A percentile compares a stretch with the other conserved stretches of the same genome.
Conservation (phyloP, 2,797 vertebrate species). For the Taenioides sp. region DNA sequence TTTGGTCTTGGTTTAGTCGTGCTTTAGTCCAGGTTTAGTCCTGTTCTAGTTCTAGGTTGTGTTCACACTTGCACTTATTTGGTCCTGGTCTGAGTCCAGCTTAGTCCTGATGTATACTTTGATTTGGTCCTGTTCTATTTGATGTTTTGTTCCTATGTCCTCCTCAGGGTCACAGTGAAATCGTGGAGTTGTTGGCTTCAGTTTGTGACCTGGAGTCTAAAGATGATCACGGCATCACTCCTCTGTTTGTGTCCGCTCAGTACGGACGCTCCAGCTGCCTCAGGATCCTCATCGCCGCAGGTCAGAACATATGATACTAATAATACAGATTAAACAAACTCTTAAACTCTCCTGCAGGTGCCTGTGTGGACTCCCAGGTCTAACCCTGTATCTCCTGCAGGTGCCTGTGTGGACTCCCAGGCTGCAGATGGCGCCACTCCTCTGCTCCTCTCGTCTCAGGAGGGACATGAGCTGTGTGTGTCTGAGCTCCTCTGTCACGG, state of each 20-base stretch:
- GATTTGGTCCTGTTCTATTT: too few species aligned
- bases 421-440: constrained; percentile 90
- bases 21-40: background rate
- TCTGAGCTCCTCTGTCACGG: constrained; percentile 80
- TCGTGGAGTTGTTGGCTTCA: constrained; percentile 71
- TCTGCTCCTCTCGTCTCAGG: constrained; percentile 91
- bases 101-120: background rate
- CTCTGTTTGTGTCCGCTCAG: constrained; percentile 86
- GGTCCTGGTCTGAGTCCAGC: background rate
- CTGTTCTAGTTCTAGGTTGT: background rate
- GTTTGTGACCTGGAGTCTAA: constrained; percentile 72
- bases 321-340: too few species aligned
- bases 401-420: constrained; percentile 86
- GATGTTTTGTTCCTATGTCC: background rate
- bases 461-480: constrained; percentile 86
- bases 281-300: constrained; percentile 71
- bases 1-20: background rate
- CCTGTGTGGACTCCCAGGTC: constrained; percentile 79
- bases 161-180: constrained; percentile 72
- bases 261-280: constrained; percentile 83
- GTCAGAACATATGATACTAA: constrained; percentile 35
- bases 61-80: background rate
- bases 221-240: constrained; percentile 83
- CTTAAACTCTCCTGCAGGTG: constrained; percentile 75
- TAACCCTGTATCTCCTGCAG: constrained; percentile 56